Percentiles rank a stretch among this genome's conserved stretches.
Evolutionary conservation across 2,888 invertebrate species (phyloP).

Genomic region (Hypomecis atomaria): DNA sequence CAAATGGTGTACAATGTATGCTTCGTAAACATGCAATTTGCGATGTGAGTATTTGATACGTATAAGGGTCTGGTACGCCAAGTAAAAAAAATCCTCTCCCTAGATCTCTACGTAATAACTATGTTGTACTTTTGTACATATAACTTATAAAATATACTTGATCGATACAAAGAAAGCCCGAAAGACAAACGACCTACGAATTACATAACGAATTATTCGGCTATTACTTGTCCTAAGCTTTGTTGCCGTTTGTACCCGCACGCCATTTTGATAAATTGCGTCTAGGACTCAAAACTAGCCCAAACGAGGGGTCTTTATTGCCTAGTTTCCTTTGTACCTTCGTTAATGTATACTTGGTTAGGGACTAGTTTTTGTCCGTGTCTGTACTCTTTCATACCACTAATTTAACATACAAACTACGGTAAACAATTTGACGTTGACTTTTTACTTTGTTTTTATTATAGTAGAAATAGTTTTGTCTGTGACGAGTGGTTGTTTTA

Average conservation of each 20-base stretch:
- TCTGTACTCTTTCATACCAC: no score
- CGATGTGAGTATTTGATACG: no score
- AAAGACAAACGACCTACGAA: conserved; percentile 16
- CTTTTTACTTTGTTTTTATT: no score
- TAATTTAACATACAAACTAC: no score
- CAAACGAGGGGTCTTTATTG: conserved; percentile 35
- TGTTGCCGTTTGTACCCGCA: conserved; percentile 16
- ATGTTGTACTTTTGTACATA: background rate
- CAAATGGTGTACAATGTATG: no score
- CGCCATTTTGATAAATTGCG: conserved; percentile 37
- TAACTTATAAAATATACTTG: background rate
- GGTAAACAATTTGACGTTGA: no score
- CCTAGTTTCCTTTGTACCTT: conserved; percentile 26
- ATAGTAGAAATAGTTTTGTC: no score
- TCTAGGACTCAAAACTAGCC: conserved; percentile 35
- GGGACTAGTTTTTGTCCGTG: background rate
- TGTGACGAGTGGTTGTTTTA: no score
- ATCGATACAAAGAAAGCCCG: conserved; percentile 3
- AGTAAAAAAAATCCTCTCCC: background rate
- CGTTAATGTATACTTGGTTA: conserved; percentile 2
- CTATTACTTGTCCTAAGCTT: conserved; percentile 17
- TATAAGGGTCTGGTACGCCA: no score
- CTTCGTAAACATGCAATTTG: no score
- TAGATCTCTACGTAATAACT: background rate
- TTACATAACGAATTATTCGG: conserved; percentile 25